Percentiles rank a stretch among this genome's conserved stretches.
phyloP scores from a whole-genome alignment of 2,797 vertebrate species.

The Pogoniulus pusillus region DNA sequence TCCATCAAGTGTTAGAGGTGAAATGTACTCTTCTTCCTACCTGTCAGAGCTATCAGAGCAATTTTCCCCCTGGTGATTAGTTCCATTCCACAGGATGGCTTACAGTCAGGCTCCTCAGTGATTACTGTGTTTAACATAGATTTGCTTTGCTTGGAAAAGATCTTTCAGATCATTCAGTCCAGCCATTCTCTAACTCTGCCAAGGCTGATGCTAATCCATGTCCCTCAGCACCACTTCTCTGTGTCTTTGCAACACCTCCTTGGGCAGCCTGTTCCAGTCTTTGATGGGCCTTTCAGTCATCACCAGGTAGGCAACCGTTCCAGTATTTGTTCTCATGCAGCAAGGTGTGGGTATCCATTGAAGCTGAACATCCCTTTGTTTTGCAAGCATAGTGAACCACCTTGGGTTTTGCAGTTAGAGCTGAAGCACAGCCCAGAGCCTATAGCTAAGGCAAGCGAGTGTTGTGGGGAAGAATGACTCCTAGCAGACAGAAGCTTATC shows the following conservation, averaged over 20 bases:
- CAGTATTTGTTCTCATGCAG: neutral
- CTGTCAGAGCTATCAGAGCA: neutral
- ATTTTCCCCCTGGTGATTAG: neutral
- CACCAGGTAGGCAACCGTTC: neutral
- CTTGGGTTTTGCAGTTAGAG: neutral
- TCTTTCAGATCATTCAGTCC: too few relatives aligned
- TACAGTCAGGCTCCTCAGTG: too few relatives aligned
- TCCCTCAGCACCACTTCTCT: too few relatives aligned
- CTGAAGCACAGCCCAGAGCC: neutral
- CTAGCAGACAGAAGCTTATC: neutral
- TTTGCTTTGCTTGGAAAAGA: too few relatives aligned
- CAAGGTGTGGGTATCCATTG: neutral
- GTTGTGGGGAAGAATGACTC: neutral
- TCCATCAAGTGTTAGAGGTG: neutral
- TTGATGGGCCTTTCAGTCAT: too few relatives aligned
- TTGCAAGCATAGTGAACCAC: neutral
- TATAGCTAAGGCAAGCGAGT: neutral
- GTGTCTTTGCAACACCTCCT: too few relatives aligned
- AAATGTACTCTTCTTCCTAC: neutral
- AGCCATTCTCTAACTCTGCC: too few relatives aligned
- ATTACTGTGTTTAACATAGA: neutral
- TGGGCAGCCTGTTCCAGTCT: too few relatives aligned
- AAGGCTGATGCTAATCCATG: too few relatives aligned
- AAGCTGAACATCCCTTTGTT: neutral
- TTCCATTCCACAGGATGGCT: too few relatives aligned